phyloP scores from a whole-genome alignment of 2,888 invertebrate species.

The Theristus sp. region DNA sequence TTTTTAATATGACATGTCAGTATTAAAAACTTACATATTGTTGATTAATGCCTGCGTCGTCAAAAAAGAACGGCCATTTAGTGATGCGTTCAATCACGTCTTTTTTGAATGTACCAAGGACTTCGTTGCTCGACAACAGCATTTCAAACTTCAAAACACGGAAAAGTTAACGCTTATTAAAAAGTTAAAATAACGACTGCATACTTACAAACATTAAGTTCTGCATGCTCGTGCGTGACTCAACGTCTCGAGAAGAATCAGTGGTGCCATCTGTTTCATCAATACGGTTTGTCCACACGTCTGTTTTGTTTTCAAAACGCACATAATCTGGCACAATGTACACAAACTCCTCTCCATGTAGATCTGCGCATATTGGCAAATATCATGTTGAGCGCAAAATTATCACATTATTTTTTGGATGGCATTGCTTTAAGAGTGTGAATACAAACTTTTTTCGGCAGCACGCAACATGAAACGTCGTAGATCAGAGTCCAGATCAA shows the following conservation, averaged over 20 bases:
- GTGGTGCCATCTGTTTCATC: background rate
- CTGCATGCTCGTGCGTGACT: conserved; percentile 2
- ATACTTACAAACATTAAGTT: conserved; percentile 4
- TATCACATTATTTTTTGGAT: too few relatives aligned
- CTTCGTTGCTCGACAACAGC: conserved; percentile 5
- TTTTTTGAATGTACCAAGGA: conserved; percentile 14
- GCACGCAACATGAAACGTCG: conserved; percentile 7
- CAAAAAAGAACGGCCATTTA: conserved; percentile 13
- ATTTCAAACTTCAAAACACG: conserved; percentile 5
- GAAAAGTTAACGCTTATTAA: too few relatives aligned
- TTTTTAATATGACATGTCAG: too few relatives aligned
- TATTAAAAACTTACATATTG: too few relatives aligned
- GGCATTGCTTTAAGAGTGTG: too few relatives aligned
- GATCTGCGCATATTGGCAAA: too few relatives aligned
- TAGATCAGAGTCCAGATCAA: conserved; percentile 4
- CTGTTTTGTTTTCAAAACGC: conserved; percentile 5
- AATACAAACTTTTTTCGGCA: background rate
- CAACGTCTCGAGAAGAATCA: background rate
- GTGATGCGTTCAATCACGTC: conserved; percentile 13
- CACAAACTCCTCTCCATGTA: conserved; percentile 5
- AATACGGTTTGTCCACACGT: conserved; percentile 4
- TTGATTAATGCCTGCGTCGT: background rate
- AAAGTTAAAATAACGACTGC: too few relatives aligned
- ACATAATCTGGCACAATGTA: conserved; percentile 6
- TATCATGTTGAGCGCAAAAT: too few relatives aligned